Conservation (phyloP, 2,113 vertebrate genomes). For the Psittacus erithacus region DNA sequence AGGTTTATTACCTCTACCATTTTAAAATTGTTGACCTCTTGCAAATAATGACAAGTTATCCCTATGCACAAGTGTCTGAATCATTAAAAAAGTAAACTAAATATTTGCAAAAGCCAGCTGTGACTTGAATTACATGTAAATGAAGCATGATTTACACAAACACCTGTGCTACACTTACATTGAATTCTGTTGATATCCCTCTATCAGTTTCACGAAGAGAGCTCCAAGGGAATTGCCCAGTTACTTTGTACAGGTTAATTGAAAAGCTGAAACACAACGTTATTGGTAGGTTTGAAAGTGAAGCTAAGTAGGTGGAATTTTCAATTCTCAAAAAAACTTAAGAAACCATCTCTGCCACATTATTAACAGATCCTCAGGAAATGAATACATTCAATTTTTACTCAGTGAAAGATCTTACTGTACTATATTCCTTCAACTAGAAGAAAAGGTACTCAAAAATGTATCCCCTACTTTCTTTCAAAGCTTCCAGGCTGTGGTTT, state of each 20-base stretch:
- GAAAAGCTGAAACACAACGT: slow-evolving; percentile 81
- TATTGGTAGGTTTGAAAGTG: not conserved
- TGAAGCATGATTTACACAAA: not conserved
- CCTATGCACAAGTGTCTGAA: not conserved
- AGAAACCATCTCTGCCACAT: not conserved
- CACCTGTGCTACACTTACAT: slow-evolving; percentile 70
- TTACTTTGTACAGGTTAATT: slow-evolving; percentile 95
- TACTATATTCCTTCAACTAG: not conserved
- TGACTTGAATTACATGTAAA: not conserved
- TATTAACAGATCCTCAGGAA: not conserved
- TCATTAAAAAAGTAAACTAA: not conserved
- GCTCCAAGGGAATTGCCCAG: slow-evolving; percentile 97
- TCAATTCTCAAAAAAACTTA: not conserved
- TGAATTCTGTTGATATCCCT: slow-evolving; percentile 89
- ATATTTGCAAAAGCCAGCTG: not conserved
- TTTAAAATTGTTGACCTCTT: not conserved
- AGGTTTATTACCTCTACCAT: not conserved
- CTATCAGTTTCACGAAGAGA: slow-evolving; percentile 95
- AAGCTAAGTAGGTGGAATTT: not conserved
- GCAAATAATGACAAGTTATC: not conserved
- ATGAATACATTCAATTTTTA: not conserved
- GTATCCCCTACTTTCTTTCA: slow-evolving; percentile 88
- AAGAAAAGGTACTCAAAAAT: not conserved
- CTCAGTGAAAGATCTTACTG: not conserved
- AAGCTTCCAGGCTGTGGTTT: slow-evolving; percentile 91